Conservation (phyloP, 2,113 vertebrate genomes). For the Phalacrocorax aristotelis region DNA sequence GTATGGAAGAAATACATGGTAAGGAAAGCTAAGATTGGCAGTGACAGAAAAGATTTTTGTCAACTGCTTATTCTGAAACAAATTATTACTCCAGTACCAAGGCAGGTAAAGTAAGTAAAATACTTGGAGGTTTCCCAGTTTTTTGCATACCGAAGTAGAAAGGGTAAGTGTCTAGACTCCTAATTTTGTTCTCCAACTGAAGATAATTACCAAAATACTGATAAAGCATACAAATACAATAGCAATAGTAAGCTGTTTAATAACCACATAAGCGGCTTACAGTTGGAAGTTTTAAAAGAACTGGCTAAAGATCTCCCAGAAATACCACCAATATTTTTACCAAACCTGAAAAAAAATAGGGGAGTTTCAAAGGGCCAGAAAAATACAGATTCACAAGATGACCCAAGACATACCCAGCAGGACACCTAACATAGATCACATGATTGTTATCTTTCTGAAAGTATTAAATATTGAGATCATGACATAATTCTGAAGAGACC, state of each 20-base stretch:
- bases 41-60: background rate
- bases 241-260: background rate
- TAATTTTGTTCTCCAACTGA: background rate
- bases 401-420: background rate
- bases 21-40: background rate
- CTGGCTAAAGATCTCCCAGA: background rate
- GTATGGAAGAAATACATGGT: background rate
- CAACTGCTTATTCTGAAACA: background rate
- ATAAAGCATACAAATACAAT: background rate
- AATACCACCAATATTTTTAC: background rate
- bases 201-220: background rate
- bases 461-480: background rate
- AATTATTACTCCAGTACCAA: background rate
- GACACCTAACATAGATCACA: background rate
- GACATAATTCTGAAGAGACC: background rate
- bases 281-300: background rate
- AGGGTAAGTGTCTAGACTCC: background rate
- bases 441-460: background rate
- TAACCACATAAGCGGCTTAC: background rate
- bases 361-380: background rate
- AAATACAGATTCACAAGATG: background rate
- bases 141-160: background rate
- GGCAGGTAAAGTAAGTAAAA: background rate
- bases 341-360: background rate
- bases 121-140: background rate